phyloP scores from a whole-genome alignment of 2,113 vertebrate species.

The Danionella cerebrum region DNA sequence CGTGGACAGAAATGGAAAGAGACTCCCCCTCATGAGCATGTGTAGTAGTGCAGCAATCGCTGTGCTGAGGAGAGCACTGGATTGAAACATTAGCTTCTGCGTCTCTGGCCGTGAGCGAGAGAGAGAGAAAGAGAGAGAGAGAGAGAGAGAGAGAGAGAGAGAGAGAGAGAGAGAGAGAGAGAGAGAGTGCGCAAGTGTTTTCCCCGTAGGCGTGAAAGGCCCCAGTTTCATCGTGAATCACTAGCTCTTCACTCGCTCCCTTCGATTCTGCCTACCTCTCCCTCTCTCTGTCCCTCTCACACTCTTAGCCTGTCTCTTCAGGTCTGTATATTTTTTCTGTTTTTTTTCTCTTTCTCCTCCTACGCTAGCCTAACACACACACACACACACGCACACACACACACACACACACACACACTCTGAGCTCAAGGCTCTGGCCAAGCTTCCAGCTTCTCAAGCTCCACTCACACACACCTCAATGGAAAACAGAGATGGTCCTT shows the following conservation, averaged over 20 bases:
- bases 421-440: constrained; percentile 33
- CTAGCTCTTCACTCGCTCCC: constrained; percentile 15
- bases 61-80: no score
- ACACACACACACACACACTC: no score
- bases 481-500: background rate
- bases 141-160: no score
- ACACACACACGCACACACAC: no score
- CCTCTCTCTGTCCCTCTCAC: background rate
- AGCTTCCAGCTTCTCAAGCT: constrained; percentile 13
- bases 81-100: background rate
- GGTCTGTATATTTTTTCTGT: constrained; percentile 6
- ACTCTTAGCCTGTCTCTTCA: constrained; percentile 8
- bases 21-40: no score
- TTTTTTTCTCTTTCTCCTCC: constrained; percentile 48
- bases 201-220: constrained; percentile 6
- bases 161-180: no score
- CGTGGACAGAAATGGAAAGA: no score
- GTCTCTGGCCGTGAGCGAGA: background rate
- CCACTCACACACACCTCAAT: background rate
- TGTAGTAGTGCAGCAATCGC: no score
- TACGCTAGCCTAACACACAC: constrained; percentile 51
- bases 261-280: background rate
- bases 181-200: background rate
- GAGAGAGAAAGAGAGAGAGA: no score
- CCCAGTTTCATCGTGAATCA: constrained; percentile 23